Base-by-base conservation (phyloP, 2,113 vertebrate genomes). In the Aleadryas rufinucha region DNA sequence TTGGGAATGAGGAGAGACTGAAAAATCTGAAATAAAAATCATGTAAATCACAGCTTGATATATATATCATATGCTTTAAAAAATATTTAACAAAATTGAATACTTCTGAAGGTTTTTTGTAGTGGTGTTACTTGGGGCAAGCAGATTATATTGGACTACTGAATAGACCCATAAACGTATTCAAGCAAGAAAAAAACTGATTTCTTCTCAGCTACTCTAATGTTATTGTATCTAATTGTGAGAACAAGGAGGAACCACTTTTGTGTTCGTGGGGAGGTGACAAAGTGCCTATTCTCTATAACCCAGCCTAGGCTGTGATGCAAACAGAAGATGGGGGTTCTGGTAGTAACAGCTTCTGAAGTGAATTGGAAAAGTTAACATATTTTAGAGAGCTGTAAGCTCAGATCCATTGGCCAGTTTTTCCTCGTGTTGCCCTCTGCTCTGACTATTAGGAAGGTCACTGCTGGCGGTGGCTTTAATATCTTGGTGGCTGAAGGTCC, bases 261-360 rank as follows among this genome's bases (percentile, higher is more conserved):
- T 24, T 53, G 45, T 39, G 24, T n/a, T 82, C 27, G 11, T 37
- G 19, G 22, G 2, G 42, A 39, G 35, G 12, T 61, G 68, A 15
- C 11, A 8, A 5, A 18, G 16, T 8, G 1, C 13, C 4, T 7
- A 3, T 16, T 50, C 4, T n/a, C 60, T 47, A 1, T 14, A 37
- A 54, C 19, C 26, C 81, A 84, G 33, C 24, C 35, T 35, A n/a
- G 57, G 12, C 44, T 71, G 65, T 45, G 63, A 37, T 70, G 41
- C 49, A 69, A 49, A 77, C 12, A 70, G 49, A 63, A 69, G 49
- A 42, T 10, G 31, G 60, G 49, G 13, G 22, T 83, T 59, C 27
- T 65, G 45, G 37, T 19, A 45, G 12, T 26, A 66, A 60, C 20
- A 64, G 37, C 7, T 18, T 70, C 49, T 5, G 50, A 26, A 27